phyloP scores from a whole-genome alignment of 2,797 vertebrate genomes.

The Lemur catta region DNA sequence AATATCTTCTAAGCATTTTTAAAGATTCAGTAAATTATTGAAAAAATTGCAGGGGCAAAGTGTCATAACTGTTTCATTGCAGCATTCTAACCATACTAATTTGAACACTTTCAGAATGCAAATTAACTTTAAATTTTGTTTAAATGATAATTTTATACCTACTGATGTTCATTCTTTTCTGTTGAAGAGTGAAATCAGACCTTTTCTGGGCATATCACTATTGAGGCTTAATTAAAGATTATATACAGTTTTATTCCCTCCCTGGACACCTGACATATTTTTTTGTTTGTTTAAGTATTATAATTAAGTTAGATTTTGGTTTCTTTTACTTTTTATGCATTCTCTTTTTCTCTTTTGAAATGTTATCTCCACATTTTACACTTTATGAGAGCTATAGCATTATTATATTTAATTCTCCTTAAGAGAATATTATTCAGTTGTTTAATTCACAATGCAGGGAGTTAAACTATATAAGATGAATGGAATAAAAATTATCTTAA shows the following conservation, averaged over 20 bases:
- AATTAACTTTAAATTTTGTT: neutral
- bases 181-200: neutral
- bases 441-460: neutral
- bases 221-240: neutral
- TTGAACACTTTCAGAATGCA: neutral
- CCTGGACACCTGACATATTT: neutral
- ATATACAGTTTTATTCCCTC: neutral
- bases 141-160: neutral
- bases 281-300: neutral
- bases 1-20: conserved; percentile 21
- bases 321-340: neutral
- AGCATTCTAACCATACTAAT: neutral
- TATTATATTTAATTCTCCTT: neutral
- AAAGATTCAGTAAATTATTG: neutral
- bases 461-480: neutral
- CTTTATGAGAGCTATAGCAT: neutral
- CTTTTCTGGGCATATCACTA: neutral
- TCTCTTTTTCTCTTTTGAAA: neutral
- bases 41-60: neutral
- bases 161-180: neutral
- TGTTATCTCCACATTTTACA: neutral
- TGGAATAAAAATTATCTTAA: neutral
- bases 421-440: neutral
- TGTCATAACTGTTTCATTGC: neutral
- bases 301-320: neutral